These are phyloP conservation scores for Hylaeus anthracinus DNA, from an alignment of 1,140 invertebrate species.

Conservation along the genomic window DNA sequence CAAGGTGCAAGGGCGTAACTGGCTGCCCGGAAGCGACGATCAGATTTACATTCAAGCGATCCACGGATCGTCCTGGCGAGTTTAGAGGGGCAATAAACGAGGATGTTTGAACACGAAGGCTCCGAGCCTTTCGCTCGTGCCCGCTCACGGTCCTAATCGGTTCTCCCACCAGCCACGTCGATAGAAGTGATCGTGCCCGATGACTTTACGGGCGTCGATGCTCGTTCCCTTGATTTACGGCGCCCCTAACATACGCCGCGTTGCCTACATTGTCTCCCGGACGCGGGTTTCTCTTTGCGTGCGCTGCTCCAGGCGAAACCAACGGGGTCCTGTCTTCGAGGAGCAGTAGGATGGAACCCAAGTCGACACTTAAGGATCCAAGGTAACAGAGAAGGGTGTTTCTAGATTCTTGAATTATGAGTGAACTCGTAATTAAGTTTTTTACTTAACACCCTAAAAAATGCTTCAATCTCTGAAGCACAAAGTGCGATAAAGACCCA, in stretches of 20 bases:
- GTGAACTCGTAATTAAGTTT: no score
- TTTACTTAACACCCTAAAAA: no score
- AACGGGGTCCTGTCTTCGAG: not conserved
- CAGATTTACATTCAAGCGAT: constrained; percentile 36
- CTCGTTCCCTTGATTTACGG: constrained; percentile 77
- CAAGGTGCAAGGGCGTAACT: not conserved
- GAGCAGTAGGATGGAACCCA: constrained; percentile 21
- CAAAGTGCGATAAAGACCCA: no score
- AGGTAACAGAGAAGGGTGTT: no score
- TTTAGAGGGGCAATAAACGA: constrained; percentile 44
- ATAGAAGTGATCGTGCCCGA: constrained; percentile 71
- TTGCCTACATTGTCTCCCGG: constrained; percentile 71
- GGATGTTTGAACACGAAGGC: constrained; percentile 39
- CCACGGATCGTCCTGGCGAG: constrained; percentile 16
- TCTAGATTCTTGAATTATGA: not conserved
- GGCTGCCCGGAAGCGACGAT: constrained; percentile 7
- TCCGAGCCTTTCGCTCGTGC: constrained; percentile 13
- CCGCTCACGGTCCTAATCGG: constrained; percentile 57
- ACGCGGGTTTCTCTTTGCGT: constrained; percentile 60
- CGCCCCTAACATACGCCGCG: constrained; percentile 73
- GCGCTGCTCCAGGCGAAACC: constrained; percentile 58
- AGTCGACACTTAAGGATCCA: constrained; percentile 5
- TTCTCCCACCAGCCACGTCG: constrained; percentile 53
- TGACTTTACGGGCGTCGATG: constrained; percentile 77
- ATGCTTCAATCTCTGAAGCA: no score